These are phyloP conservation scores for Hydraecia micacea DNA, from an alignment of 2,888 invertebrate genomes.

Conservation along the genomic window DNA sequence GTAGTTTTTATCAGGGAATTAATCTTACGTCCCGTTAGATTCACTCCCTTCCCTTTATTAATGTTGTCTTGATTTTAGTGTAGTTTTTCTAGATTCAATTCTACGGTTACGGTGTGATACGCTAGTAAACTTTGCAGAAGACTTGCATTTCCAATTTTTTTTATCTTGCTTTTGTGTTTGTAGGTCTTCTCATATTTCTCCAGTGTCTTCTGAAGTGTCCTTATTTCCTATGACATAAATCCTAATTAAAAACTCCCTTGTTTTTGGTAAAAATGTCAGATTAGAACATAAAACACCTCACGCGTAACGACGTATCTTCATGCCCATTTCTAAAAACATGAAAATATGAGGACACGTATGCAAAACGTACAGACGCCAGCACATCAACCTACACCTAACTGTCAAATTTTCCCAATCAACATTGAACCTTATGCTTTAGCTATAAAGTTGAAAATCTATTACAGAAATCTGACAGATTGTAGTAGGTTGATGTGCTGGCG, in stretches of 20 bases:
- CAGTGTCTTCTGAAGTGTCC: neutral
- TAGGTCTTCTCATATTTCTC: too few relatives aligned
- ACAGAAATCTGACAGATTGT: too few relatives aligned
- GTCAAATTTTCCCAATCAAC: too few relatives aligned
- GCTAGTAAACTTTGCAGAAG: neutral
- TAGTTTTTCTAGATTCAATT: neutral
- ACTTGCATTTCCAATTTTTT: neutral
- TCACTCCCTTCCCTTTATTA: slow-evolving; percentile 6
- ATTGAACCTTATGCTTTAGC: too few relatives aligned
- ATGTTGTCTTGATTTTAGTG: slow-evolving; percentile 11
- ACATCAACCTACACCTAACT: too few relatives aligned
- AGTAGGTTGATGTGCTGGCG: too few relatives aligned
- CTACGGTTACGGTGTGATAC: neutral
- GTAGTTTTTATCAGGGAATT: slow-evolving; percentile 12
- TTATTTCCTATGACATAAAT: neutral
- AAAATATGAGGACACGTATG: slow-evolving; percentile 26
- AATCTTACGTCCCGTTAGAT: slow-evolving; percentile 28
- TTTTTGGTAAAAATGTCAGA: neutral
- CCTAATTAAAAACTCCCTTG: neutral
- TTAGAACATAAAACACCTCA: slow-evolving; percentile 5
- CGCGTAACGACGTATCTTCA: slow-evolving; percentile 12
- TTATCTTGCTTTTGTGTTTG: too few relatives aligned
- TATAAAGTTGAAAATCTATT: too few relatives aligned
- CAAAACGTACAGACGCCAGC: too few relatives aligned
- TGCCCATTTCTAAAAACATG: slow-evolving; percentile 13